Evolutionary conservation across 2,888 invertebrate genomes (phyloP), one percentile per base, ranked within the genome.

Genomic region (Anaspis maculata): DNA sequence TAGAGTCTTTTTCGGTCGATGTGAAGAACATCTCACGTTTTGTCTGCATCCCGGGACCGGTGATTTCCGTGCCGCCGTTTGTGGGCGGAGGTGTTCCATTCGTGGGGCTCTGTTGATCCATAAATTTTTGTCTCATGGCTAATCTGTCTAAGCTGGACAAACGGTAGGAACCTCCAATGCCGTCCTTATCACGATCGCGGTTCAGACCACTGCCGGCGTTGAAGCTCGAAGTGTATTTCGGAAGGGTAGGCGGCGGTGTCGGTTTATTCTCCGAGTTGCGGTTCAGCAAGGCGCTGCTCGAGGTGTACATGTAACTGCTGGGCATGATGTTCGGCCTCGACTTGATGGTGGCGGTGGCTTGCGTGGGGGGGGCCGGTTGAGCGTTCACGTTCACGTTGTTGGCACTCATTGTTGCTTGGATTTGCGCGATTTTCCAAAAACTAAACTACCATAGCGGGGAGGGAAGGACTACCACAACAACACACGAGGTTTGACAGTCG

Each of bases 21-120:
- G 84, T 85, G 71, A 88, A 88, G 70, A 88, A 88, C 70, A 86
- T 75, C 72, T 88, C 87, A 54, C 88, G 77, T 72, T 88, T 88
- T 64, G 78, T 79, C 70, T 85, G 85, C 65, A 85, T 74, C 79
- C 83, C 73, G 11, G 73, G 47, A 68, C 67, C 34, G 26, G 34
- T 15, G 14, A 32, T 3, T 14, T 31, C 30, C 11, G 32, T 12
- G 57, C 70, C 69, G 62, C 71, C 71, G 60, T 71, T 72, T 16
- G 49, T 38, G 34, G 26, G 35, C 10, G 23, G 10, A 6, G 30
- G 10, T 3, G 35, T 35, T 5, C 39, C 39, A 15, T 39, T 35
- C 11, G 56, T 65, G 56, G 56, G 62, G 45, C 69, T 77, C 72
- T 68, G 78, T 74, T 79, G 78, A 58, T 85, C 86, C 57, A 85